Conservation (phyloP, 2,888 invertebrate species). For the Crossocerus cetratus region DNA sequence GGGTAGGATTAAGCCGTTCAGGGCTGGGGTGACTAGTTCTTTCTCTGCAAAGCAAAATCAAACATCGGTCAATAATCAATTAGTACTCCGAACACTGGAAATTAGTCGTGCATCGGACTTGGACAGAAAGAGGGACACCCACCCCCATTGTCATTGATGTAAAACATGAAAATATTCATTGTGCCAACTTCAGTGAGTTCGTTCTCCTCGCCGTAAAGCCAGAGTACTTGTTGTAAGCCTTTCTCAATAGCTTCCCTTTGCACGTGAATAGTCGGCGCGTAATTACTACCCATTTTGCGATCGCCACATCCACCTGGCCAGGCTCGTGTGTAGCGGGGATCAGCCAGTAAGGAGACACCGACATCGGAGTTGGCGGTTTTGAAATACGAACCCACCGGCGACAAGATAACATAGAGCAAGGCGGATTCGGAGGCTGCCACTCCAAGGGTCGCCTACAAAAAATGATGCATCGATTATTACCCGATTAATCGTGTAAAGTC, state of each 20-base stretch:
- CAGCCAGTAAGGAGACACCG: conserved; percentile 93
- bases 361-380: conserved; percentile 80
- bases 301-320: conserved; percentile 97
- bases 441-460: conserved; percentile 90
- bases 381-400: conserved; percentile 97
- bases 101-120: neutral
- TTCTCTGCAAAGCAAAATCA: conserved; percentile 82
- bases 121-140: conserved; percentile 49
- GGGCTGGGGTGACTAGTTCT: conserved; percentile 94
- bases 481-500: too few relatives aligned
- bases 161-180: conserved; percentile 97
- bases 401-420: conserved; percentile 92
- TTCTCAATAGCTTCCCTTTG: conserved; percentile 86
- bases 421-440: conserved; percentile 93
- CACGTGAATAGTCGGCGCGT: conserved; percentile 90
- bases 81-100: neutral
- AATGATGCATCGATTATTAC: neutral
- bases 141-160: conserved; percentile 94
- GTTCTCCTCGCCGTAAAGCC: conserved; percentile 96
- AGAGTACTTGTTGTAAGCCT: conserved; percentile 95
- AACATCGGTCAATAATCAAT: neutral
- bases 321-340: conserved; percentile 90
- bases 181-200: conserved; percentile 98
- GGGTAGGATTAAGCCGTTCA: conserved; percentile 96
- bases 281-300: conserved; percentile 97